Evolutionary conservation across 2,888 invertebrate genomes (phyloP).

Genomic region (Lomographa bimaculata): DNA sequence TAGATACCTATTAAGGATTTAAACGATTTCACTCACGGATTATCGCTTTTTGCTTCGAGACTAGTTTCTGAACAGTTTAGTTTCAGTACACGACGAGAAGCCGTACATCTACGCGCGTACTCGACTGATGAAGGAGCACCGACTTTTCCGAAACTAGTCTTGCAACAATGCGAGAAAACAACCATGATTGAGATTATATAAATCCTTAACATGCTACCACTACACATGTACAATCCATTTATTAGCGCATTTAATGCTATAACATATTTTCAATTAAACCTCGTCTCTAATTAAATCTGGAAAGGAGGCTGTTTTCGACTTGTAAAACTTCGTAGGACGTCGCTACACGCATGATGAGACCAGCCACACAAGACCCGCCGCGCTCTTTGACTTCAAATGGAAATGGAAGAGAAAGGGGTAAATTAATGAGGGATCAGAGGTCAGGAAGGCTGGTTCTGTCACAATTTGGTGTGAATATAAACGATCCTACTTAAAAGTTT

Average conservation of each 20-base stretch:
- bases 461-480: slow-evolving; percentile 67
- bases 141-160: too few relatives aligned
- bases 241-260: slow-evolving; percentile 60
- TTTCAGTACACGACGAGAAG: too few relatives aligned
- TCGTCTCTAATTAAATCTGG: slow-evolving; percentile 67
- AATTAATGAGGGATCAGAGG: slow-evolving; percentile 34
- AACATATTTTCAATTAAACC: slow-evolving; percentile 72
- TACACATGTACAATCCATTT: slow-evolving; percentile 54
- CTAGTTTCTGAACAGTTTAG: too few relatives aligned
- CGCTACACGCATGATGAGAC: slow-evolving; percentile 54
- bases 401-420: slow-evolving; percentile 18
- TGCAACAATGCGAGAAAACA: too few relatives aligned
- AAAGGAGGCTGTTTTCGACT: slow-evolving; percentile 66
- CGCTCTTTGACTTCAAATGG: slow-evolving; percentile 21
- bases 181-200: too few relatives aligned
- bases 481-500: slow-evolving; percentile 76
- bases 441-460: slow-evolving; percentile 47
- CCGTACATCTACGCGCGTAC: too few relatives aligned
- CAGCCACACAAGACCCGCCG: slow-evolving; percentile 42
- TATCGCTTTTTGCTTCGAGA: too few relatives aligned
- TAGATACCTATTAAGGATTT: too few relatives aligned
- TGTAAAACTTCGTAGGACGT: slow-evolving; percentile 53
- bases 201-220: too few relatives aligned
- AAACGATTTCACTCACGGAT: too few relatives aligned
- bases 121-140: too few relatives aligned